These are phyloP conservation scores for Leucozona laternaria DNA, from an alignment of 2,888 invertebrate genomes.

Conservation along the genomic window DNA sequence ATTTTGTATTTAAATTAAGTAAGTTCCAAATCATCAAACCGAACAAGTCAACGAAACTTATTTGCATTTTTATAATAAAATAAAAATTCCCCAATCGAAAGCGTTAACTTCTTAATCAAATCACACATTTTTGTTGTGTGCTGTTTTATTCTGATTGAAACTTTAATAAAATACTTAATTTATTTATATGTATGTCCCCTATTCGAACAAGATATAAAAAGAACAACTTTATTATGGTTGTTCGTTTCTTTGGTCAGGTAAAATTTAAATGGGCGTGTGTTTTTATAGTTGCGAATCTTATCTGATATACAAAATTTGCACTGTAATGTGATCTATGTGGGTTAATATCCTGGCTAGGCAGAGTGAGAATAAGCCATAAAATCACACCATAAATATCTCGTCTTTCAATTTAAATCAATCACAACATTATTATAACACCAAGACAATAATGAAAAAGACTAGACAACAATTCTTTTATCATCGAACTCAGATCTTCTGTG, in stretches of 20 bases:
- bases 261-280: conserved; percentile 14
- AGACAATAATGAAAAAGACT: background rate
- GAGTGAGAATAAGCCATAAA: conserved; percentile 6
- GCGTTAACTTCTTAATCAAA: background rate
- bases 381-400: conserved; percentile 57
- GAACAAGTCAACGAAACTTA: background rate
- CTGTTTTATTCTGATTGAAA: background rate
- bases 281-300: conserved; percentile 10
- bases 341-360: background rate
- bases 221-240: background rate
- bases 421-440: conserved; percentile 23
- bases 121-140: conserved; percentile 1
- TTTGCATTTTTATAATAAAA: conserved; percentile 1
- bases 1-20: conserved; percentile 3
- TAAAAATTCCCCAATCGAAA: background rate
- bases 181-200: background rate
- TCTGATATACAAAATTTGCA: conserved; percentile 16
- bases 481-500: conserved; percentile 51
- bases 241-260: background rate
- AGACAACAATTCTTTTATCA: conserved; percentile 18
- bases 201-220: background rate
- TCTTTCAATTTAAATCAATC: conserved; percentile 55
- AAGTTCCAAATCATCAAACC: background rate
- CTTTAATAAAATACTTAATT: background rate
- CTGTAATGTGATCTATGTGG: background rate